phyloP scores from a whole-genome alignment of 2,888 invertebrate genomes.

The Rhorus exstirpatorius region DNA sequence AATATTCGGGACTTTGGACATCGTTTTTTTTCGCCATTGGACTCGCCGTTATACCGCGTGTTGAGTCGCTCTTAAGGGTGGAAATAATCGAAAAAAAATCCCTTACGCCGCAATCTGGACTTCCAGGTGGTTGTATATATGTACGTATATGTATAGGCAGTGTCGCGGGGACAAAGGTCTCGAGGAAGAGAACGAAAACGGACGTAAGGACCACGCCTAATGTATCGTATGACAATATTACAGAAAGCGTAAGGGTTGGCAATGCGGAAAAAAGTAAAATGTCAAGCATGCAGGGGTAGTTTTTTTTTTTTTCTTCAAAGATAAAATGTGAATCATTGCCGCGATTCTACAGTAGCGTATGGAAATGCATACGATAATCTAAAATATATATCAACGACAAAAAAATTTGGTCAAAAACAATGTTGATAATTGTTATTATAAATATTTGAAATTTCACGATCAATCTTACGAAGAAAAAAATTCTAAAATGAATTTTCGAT shows the following conservation, averaged over 20 bases:
- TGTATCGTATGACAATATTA: slow-evolving; percentile 80
- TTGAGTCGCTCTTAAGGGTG: slow-evolving; percentile 31
- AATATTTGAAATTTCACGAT: no score
- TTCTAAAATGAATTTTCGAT: no score
- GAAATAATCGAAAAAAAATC: slow-evolving; percentile 51
- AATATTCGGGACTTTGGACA: no score
- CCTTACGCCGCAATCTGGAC: slow-evolving; percentile 74
- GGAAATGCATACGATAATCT: no score
- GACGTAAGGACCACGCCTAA: slow-evolving; percentile 82
- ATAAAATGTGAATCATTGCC: neutral
- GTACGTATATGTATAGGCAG: slow-evolving; percentile 20
- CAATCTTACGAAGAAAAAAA: no score
- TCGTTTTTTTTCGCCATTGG: no score
- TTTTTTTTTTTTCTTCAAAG: slow-evolving; percentile 36
- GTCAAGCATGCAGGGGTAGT: slow-evolving; percentile 32
- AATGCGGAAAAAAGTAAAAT: slow-evolving; percentile 55
- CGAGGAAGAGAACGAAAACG: slow-evolving; percentile 74
- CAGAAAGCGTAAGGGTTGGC: slow-evolving; percentile 80
- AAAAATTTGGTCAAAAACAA: no score
- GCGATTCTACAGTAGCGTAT: no score
- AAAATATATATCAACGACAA: neutral
- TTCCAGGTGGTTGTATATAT: slow-evolving; percentile 78
- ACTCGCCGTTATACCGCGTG: no score
- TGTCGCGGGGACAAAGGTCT: slow-evolving; percentile 75
- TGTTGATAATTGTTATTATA: no score